phyloP scores from a whole-genome alignment of 2,888 invertebrate species.

The Sinotaia quadrata region DNA sequence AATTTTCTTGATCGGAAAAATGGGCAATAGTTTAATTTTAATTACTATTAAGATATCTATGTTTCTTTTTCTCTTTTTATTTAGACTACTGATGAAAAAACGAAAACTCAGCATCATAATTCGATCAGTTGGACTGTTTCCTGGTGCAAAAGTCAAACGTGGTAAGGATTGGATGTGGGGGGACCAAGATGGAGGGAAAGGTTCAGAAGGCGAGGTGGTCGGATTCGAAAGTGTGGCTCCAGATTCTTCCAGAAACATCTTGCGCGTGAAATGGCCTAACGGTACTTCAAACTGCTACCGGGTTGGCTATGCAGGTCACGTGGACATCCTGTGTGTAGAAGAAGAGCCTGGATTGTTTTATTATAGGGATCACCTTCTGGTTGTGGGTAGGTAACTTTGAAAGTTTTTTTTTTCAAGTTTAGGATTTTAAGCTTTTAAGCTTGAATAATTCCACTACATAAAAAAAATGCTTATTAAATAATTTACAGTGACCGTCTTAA shows the following conservation, averaged over 20 bases:
- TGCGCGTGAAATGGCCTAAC: constrained; percentile 26
- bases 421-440: no score
- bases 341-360: constrained; percentile 26
- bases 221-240: not conserved
- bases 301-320: constrained; percentile 28
- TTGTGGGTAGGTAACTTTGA: constrained; percentile 23
- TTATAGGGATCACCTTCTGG: constrained; percentile 32
- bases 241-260: constrained; percentile 19
- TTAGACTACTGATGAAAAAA: constrained; percentile 8
- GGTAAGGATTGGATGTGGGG: constrained; percentile 12
- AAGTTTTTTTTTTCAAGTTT: no score
- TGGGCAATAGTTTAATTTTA: no score
- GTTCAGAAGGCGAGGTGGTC: constrained; percentile 13
- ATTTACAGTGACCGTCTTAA: no score
- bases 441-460: no score
- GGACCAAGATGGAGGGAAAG: not conserved
- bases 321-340: constrained; percentile 30
- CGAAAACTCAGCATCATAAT: constrained; percentile 12
- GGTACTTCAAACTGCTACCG: constrained; percentile 29
- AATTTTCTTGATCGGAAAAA: no score
- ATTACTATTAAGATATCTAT: no score
- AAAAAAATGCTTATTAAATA: no score
- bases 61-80: no score
- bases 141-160: constrained; percentile 15
- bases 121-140: constrained; percentile 8